Evolutionary conservation across 2,113 vertebrate species (phyloP), one percentile per base, ranked within the genome.

Genomic region (Progne subis): DNA sequence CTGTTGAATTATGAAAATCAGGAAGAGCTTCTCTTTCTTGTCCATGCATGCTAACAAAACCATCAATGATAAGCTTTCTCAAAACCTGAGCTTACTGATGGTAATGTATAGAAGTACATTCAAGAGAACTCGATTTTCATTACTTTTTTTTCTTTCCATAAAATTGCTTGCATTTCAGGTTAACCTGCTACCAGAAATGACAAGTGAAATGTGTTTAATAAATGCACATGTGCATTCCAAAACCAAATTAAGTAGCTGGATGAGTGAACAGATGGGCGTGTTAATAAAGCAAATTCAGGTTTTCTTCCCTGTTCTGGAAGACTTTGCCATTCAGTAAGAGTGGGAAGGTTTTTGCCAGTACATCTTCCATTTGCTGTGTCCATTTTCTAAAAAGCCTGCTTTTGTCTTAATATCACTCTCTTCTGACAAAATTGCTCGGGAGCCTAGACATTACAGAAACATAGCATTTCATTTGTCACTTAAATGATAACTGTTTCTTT

Each of bases 91-190:
- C 47, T 82, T 87, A 8, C 52, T 86, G 94, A 94, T 96, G 96
- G 87, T 95, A 92, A 96, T 96, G 92, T 97, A 90, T 87, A 87
- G 93, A 96, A 77, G 64, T 47, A 85, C 72, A 25, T 86, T 84
- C 74, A 93, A 95, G 90, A 96, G 95, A 95, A 91, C 92, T 92
- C 94, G 98, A 97, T 98, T 98, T 97, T 97, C 95, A 95, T 86
- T 11, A 24, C 11, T 15, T 37, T 19, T 37, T 37, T 44, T 41
- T 24, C 20, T 76, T 52, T 14, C 29, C 11, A 3, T 68, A n/a
- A 63, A 93, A 46, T 65, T 26, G 5, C 70, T 82, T 32, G 46
- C 24, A 69, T 95, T 95, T 95, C 70, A 81, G 75, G 49, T 85
- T 87, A 74, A 86, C 60, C 25, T 88, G 75, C 55, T 83, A 71